Percentiles rank a stretch among this genome's conserved stretches.
phyloP scores from a whole-genome alignment of 2,113 vertebrate species.

The Podarcis cretensis region DNA sequence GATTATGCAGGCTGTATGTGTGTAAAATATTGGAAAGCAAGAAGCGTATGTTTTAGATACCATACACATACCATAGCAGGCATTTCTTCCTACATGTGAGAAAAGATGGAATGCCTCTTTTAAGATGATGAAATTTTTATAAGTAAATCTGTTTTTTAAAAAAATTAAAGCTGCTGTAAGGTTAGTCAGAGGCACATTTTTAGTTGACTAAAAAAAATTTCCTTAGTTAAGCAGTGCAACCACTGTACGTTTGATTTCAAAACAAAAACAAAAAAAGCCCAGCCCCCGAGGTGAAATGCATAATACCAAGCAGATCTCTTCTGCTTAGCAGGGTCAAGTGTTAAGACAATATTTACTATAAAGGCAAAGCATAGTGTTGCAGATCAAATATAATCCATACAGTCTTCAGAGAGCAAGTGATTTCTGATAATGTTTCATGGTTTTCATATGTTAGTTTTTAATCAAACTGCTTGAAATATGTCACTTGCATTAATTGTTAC shows the following conservation, averaged over 20 bases:
- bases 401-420: not conserved
- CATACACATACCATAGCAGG: not conserved
- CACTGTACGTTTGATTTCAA: not conserved
- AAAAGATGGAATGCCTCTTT: not conserved
- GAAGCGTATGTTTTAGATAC: not conserved
- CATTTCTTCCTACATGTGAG: not conserved
- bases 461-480: not conserved
- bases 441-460: not conserved
- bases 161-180: not conserved
- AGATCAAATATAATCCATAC: not conserved
- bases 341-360: slow-evolving; percentile 13
- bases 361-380: too few relatives aligned
- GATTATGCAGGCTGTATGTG: not conserved
- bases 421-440: not conserved
- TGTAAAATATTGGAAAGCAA: not conserved
- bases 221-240: not conserved
- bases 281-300: not conserved
- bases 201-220: not conserved
- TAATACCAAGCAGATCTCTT: not conserved
- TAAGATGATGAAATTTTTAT: not conserved
- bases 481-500: not conserved
- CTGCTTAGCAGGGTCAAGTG: not conserved
- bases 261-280: not conserved
- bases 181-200: not conserved
- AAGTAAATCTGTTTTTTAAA: not conserved